These are phyloP conservation scores for Boleophthalmus pectinirostris DNA, from an alignment of 2,113 vertebrate genomes.

Conservation along the genomic window DNA sequence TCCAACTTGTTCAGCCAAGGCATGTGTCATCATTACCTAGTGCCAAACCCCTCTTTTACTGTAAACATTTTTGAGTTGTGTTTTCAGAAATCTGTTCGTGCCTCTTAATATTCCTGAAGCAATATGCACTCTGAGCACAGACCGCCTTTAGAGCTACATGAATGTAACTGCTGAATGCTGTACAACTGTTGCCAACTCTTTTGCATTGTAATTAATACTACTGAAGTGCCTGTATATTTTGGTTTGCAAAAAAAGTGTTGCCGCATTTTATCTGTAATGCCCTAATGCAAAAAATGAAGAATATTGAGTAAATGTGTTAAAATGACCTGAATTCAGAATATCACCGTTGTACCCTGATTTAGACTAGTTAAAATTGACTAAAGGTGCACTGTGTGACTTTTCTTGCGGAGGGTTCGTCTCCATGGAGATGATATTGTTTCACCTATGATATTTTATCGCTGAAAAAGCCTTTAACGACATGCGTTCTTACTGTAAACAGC, in stretches of 20 bases:
- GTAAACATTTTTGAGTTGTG: background rate
- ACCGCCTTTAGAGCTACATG: constrained; percentile 30
- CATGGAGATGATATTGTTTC: too few relatives aligned
- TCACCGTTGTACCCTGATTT: background rate
- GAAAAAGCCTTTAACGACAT: too few relatives aligned
- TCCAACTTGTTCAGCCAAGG: background rate
- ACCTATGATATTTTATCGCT: too few relatives aligned
- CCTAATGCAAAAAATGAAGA: background rate
- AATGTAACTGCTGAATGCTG: constrained; percentile 47
- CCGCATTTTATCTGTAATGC: background rate
- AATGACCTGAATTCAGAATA: background rate
- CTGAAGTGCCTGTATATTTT: constrained; percentile 51
- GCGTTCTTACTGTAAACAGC: too few relatives aligned
- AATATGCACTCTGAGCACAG: constrained; percentile 15
- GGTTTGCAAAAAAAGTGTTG: background rate
- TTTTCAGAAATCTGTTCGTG: constrained; percentile 22
- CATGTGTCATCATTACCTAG: constrained; percentile 8
- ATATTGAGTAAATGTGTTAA: background rate
- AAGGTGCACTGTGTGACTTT: too few relatives aligned
- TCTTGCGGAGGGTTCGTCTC: too few relatives aligned
- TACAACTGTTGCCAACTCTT: constrained; percentile 33
- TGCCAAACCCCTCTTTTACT: constrained; percentile 26
- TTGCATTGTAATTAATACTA: constrained; percentile 40
- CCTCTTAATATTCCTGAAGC: constrained; percentile 12
- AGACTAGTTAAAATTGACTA: too few relatives aligned